Base-by-base conservation (phyloP, 1,140 invertebrate genomes). In the Drosophila aff. region DNA sequence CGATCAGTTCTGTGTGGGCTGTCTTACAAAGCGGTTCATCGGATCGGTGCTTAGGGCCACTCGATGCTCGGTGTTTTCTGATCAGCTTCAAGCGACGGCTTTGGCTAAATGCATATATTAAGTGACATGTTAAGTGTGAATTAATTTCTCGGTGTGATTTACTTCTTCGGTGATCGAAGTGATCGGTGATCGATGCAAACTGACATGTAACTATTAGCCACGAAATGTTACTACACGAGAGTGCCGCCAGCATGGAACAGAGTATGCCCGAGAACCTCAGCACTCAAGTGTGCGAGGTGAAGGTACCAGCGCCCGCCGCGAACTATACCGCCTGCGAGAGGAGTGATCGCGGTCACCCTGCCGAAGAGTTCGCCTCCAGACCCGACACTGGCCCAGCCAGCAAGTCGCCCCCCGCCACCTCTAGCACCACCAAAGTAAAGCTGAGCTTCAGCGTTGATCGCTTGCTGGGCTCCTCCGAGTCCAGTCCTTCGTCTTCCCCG, bases 371-470 rank as follows among this genome's bases (percentile, higher is more conserved):
- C 10, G 11, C 13, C 61, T 33, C 43, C 16, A 43, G 49, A 33
- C 13, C 59, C 13, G 28, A 49, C 49, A 43, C 47, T 21, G 26
- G 38, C 10, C 38, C 57, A 16, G 44, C 47, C 16, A 67, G 52
- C 44, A 36, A 46, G 9, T 52, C 55, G 31, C n/a, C 49, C 8
- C 9, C 50, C 40, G 68, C 31, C 33, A 46, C 28, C 50, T 43
- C 62, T 11, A 75, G 63, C 72, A 53, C 61, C 46, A 92, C 91
- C 52, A 89, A 92, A 91, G 82, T 92, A 59, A 87, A 85, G 77
- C 79, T 92, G 13, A 92, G 91, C 76, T 92, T 92, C 71, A 92
- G 91, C 81, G 91, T 92, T 18, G 91, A 92, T 75, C 82, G 91
- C 38, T 65, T 92, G 16, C 52, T 92, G 31, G 77, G 85, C 67